Base-by-base conservation (phyloP, 2,888 invertebrate genomes). In the Amiota mariae region DNA sequence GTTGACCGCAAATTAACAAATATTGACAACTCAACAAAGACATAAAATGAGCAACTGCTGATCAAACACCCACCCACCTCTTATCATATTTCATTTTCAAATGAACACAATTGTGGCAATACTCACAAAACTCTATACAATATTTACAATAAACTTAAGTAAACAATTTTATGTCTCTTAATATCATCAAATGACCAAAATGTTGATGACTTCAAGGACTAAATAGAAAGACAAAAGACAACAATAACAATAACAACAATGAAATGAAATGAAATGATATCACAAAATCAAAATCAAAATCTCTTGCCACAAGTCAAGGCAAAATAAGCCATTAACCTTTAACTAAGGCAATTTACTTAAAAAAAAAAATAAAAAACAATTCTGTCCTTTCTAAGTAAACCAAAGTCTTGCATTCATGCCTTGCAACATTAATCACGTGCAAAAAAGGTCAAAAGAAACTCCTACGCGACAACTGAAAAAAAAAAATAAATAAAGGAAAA, bases 271-370 rank as follows among this genome's bases (percentile, higher is more conserved):
- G 4, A 18, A 59, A n/a, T 8, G n/a, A 15, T n/a, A n/a, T n/a
- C n/a, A n/a, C n/a, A n/a, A n/a, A n/a, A n/a, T n/a, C n/a, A n/a
- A n/a, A n/a, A n/a, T n/a, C n/a, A n/a, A 59, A 18, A 13, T 80
- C 79, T 80, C 81, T 79, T 80, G 84, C 82, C 82, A 85, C 85
- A 84, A 83, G 85, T 83, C 85, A 59, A 59, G 24, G 59, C 12
- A 59, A 24, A 18, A 59, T 24, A 59, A 18, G 1, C 18, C 59
- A 59, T 56, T 56, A 15, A 56, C 15, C 9, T n/a, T 56, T 18
- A 13, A n/a, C 18, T n/a, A 12, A 59, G 24, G 24, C 18, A 59
- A 11, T 11, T 56, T n/a, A 15, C 3, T 12, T 2, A 18, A 18
- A 13, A 59, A 59, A 18, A 18, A 20, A 18, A 20, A 59, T 20